These are phyloP conservation scores for Seriola quinqueradiata DNA, from an alignment of 2,113 vertebrate species.

Conservation along the genomic window DNA sequence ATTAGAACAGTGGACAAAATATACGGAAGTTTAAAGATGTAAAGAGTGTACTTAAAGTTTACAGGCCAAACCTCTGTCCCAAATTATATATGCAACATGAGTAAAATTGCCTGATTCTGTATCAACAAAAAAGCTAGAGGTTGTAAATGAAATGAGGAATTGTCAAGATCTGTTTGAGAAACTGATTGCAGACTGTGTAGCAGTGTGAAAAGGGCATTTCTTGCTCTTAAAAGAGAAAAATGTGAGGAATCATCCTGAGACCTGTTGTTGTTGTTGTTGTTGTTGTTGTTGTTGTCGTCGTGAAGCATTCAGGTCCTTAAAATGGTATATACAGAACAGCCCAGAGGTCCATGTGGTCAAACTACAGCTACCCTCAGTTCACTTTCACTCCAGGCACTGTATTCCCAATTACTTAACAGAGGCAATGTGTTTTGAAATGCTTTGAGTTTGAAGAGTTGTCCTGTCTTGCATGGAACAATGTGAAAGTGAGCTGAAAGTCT, in stretches of 20 bases:
- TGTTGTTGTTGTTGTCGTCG: not conserved
- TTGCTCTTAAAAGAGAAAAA: slow-evolving; percentile 25
- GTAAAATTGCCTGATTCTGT: not conserved
- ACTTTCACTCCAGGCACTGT: slow-evolving; percentile 13
- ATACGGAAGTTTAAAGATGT: not conserved
- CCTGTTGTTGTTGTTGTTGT: not conserved
- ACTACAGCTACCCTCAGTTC: slow-evolving; percentile 22
- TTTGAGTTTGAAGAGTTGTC: not conserved
- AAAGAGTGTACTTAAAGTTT: not conserved
- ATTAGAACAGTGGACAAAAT: not conserved
- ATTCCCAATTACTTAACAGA: slow-evolving; percentile 8
- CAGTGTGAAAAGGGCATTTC: slow-evolving; percentile 48
- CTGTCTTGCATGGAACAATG: slow-evolving; percentile 1
- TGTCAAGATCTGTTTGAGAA: not conserved
- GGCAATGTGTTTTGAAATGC: not conserved
- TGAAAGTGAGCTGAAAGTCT: slow-evolving; percentile 44
- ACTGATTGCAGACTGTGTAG: not conserved
- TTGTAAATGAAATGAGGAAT: not conserved
- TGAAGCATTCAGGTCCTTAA: slow-evolving; percentile 32
- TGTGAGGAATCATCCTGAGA: slow-evolving; percentile 33
- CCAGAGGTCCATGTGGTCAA: slow-evolving; percentile 20
- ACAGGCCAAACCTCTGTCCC: not conserved
- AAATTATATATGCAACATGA: not conserved
- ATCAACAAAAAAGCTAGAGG: not conserved
- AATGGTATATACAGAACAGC: slow-evolving; percentile 21